These are phyloP conservation scores for Ditula angustiorana DNA, from an alignment of 2,888 invertebrate species.

Conservation along the genomic window DNA sequence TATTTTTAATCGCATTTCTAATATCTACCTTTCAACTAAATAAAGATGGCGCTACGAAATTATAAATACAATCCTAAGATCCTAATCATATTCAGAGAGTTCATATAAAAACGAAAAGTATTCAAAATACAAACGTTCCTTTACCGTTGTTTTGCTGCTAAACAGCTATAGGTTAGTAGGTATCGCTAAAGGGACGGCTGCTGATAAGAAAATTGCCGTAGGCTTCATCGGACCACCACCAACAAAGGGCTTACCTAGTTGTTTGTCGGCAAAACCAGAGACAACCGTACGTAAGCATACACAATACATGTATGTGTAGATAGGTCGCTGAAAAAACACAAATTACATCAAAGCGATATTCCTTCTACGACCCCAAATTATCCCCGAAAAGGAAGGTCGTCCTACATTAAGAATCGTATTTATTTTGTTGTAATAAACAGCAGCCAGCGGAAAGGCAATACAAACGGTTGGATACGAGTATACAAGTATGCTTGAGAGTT, in stretches of 20 bases:
- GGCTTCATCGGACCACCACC: constrained; percentile 56
- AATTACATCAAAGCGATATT: constrained; percentile 38
- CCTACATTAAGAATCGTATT: constrained; percentile 30
- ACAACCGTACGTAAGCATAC: constrained; percentile 64
- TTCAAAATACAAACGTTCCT: neutral
- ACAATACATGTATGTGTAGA: constrained; percentile 41
- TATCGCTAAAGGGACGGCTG: constrained; percentile 44
- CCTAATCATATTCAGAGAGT: neutral
- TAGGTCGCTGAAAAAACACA: constrained; percentile 29
- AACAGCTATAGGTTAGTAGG: constrained; percentile 34
- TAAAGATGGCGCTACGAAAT: no score
- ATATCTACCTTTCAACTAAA: no score
- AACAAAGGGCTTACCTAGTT: constrained; percentile 72
- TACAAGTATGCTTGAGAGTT: constrained; percentile 5
- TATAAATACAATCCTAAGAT: no score
- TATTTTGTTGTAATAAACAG: constrained; percentile 37
- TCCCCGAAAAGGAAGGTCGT: constrained; percentile 15
- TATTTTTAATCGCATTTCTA: no score
- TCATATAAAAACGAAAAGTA: neutral
- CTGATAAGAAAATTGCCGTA: constrained; percentile 72
- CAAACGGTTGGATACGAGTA: constrained; percentile 4
- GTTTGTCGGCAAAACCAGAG: constrained; percentile 71
- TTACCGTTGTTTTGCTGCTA: constrained; percentile 14
- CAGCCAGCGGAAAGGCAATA: constrained; percentile 17
- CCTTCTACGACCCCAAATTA: constrained; percentile 23